Base-by-base conservation (phyloP, 2,888 invertebrate genomes). In the Chymomyza fuscimana region DNA sequence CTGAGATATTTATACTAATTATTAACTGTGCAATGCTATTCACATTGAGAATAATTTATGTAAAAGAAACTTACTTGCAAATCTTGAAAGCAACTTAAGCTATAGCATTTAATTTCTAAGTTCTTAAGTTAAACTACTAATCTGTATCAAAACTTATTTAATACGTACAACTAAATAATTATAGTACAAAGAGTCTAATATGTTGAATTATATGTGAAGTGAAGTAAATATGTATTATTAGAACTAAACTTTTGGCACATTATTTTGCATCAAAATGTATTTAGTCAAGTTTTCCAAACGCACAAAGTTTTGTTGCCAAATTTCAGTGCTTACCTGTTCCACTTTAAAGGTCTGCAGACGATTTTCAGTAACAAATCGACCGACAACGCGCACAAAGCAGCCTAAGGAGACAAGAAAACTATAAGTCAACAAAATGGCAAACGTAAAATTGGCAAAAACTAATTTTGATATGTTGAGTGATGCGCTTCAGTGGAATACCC, bases 281-380 rank as follows among this genome's bases (percentile, higher is more conserved):
- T 84, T 79, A n/a, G 85, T 87, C 1, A 91, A 80, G 67, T 89
- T 91, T 73, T 91, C 89, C 22, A 91, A 76, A 58, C 91, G 86
- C n/a, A 74, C 79, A 25, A 90, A 87, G 54, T 78, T 77, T 63
- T 79, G 65, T 12, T 77, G 63, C 71, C 77, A 81, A 16, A 74
- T 73, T n/a, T 71, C 69, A 15, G 16, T 61, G 54, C 69, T 77
- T 69, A 88, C 68, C 62, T 80, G 74, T 10, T 78, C 70, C 4
- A 91, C 78, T 76, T 87, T 88, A 52, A 88, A 90, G 10, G 88
- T 86, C 0, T 88, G 87, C 15, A 91, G 75, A 19, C 90, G 88
- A 75, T 89, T 90, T 52, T 77, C 77, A 19, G 80, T 77, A 10
- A 71, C 77, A 36, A 91, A 89, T 5, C 85, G 80, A 0, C 91